phyloP scores from a whole-genome alignment of 2,113 vertebrate species.

The Hippocampus zosterae region DNA sequence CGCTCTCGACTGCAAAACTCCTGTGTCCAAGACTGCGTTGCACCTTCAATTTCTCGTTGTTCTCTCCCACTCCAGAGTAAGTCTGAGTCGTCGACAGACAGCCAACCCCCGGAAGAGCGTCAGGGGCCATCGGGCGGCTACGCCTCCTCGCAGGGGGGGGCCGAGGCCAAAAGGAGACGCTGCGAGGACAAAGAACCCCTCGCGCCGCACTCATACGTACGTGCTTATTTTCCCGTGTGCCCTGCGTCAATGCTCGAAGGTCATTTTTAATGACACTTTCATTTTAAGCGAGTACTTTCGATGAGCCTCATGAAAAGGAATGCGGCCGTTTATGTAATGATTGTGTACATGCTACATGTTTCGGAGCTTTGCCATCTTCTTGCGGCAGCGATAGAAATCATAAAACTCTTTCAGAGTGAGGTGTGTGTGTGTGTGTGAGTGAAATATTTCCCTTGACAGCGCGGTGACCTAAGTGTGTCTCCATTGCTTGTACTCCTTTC shows the following conservation, averaged over 20 bases:
- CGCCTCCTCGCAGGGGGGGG: constrained; percentile 71
- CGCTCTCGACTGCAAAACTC: background rate
- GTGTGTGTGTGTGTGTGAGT: background rate
- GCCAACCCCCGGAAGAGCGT: constrained; percentile 76
- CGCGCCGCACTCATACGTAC: constrained; percentile 78
- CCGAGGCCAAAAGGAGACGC: constrained; percentile 84
- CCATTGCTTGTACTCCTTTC: background rate
- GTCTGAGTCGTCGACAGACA: constrained; percentile 77
- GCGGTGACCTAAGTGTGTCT: background rate
- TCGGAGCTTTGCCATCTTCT: no score
- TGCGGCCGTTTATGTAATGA: no score
- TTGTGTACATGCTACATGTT: no score
- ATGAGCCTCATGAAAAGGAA: no score
- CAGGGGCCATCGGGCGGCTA: constrained; percentile 83
- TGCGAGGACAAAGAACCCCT: constrained; percentile 84
- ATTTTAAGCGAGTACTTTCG: no score
- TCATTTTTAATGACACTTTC: no score
- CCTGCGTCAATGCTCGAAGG: no score
- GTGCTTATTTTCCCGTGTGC: constrained; percentile 8
- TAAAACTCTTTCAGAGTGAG: background rate
- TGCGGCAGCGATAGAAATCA: background rate
- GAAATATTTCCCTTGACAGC: constrained; percentile 27
- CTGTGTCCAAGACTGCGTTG: background rate
- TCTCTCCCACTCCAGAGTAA: constrained; percentile 65
- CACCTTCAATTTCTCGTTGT: background rate